Conservation (phyloP, 2,113 vertebrate species). For the Natator depressus region DNA sequence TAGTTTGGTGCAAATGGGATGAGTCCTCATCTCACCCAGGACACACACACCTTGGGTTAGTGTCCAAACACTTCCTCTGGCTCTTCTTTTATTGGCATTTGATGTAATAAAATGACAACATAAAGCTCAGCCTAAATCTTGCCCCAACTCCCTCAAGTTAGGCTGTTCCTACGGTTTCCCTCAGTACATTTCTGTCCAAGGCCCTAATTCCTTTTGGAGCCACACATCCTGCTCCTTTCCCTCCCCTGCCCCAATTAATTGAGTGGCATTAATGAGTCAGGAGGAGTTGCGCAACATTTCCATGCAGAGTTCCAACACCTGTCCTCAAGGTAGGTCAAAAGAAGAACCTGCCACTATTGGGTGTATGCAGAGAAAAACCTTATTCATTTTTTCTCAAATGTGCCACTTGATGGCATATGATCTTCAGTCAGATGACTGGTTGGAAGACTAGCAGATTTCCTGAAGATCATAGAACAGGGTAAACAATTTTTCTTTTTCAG, state of each 20-base stretch:
- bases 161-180: background rate
- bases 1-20: background rate
- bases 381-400: background rate
- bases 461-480: background rate
- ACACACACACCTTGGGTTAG: background rate
- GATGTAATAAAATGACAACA: background rate
- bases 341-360: background rate
- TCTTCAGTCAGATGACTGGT: background rate
- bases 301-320: background rate
- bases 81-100: background rate
- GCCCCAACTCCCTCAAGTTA: no score
- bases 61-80: background rate
- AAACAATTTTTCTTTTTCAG: background rate
- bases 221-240: background rate
- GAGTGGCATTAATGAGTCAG: background rate
- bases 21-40: background rate
- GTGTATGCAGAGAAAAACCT: background rate
- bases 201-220: background rate
- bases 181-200: background rate
- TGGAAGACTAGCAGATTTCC: background rate
- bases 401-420: background rate
- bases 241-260: no score
- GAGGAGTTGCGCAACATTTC: background rate
- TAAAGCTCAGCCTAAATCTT: background rate
- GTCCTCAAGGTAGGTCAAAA: background rate